phyloP scores from a whole-genome alignment of 2,797 vertebrate species.

The Linurgus olivaceus region DNA sequence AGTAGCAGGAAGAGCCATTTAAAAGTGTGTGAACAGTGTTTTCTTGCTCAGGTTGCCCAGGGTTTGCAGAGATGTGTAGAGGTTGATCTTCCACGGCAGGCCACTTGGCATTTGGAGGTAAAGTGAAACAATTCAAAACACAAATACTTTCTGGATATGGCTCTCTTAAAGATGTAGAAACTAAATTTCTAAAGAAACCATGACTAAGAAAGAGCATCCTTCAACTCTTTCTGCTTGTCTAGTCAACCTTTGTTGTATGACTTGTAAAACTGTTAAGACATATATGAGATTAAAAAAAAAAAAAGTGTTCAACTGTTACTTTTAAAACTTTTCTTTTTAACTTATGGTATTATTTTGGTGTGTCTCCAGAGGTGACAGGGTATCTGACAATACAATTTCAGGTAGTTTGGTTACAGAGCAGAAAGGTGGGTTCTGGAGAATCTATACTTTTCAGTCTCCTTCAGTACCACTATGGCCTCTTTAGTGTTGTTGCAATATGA shows the following conservation, averaged over 20 bases:
- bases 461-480: not conserved
- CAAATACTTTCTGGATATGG: not conserved
- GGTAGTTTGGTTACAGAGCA: not conserved
- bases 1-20: not conserved
- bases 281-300: not conserved
- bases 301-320: not conserved
- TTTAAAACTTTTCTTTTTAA: not conserved
- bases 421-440: not conserved
- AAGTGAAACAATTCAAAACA: not conserved
- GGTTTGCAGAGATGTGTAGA: not conserved
- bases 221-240: not conserved
- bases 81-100: not conserved
- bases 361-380: not conserved
- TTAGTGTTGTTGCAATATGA: not conserved
- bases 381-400: not conserved
- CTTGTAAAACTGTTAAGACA: not conserved
- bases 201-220: not conserved
- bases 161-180: not conserved
- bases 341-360: not conserved
- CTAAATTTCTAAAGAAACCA: not conserved
- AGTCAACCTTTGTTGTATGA: not conserved
- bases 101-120: not conserved
- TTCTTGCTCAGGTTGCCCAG: not conserved
- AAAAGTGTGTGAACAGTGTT: not conserved
- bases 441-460: not conserved